Base-by-base conservation (phyloP, 1,140 invertebrate species). In the Drosophila kikkawai region DNA sequence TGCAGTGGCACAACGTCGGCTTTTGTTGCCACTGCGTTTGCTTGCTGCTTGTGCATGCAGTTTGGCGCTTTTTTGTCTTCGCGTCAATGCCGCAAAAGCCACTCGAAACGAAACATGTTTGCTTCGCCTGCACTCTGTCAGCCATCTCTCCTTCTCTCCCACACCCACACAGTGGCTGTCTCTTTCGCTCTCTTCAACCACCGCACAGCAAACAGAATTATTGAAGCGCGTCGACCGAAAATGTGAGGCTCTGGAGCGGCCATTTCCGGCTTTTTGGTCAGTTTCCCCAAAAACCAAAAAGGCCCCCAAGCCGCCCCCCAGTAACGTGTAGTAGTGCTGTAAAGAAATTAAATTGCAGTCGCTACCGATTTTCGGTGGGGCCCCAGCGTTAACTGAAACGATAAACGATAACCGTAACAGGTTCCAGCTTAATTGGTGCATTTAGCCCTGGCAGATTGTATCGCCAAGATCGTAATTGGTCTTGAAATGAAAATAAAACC, bases 91-190 rank as follows among this genome's bases (percentile, higher is more conserved):
- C 85, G 75, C 85, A 90, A 85, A 90, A 90, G 86, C 86, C 85
- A 90, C 85, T 90, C 82, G 65, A 76, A 86, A 91, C 82, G 65
- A 80, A 86, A 91, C 71, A 88, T 88, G 80, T 76, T 83, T 67
- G 79, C 83, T 50, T 59, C 48, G 41, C 48, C 47, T 29, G 55
- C 47, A 61, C 57, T 47, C 56, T 59, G 58, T 60, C 29, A 60
- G 61, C 32, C 55, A n/a, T 60, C 44, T 51, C 13, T n/a, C 15
- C 32, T 13, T 15, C 13, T 32, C 12, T 29, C 8, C n/a, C 19
- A n/a, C 53, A 29, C 64, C 64, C 67, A 47, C 67, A 44, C 9
- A 47, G n/a, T 44, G 9, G 8, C 5, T 32, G 1, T 56, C 50
- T 55, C 48, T 55, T 42, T 66, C 48, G 60, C 34, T 71, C n/a